A percentile compares a stretch with the other conserved stretches of the same genome.
phyloP scores from a whole-genome alignment of 1,140 invertebrate genomes.

The Trachelipus rathkii region DNA sequence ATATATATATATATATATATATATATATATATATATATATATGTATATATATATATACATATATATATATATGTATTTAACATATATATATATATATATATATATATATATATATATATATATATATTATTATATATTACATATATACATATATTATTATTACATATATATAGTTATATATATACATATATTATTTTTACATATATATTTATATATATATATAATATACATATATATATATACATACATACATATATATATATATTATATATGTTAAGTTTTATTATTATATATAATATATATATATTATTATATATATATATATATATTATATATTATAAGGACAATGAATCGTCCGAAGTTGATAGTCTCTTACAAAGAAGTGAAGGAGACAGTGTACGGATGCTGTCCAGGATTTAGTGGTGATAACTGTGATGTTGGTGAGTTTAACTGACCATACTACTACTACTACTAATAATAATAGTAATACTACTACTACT shows the following conservation, averaged over 20 bases:
- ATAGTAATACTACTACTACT: too few species aligned
- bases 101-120: too few species aligned
- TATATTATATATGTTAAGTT: too few species aligned
- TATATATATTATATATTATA: background rate
- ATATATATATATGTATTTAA: background rate
- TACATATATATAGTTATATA: too few species aligned
- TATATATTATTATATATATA: background rate
- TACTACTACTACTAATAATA: too few species aligned
- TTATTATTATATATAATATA: too few species aligned
- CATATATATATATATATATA: background rate
- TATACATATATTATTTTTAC: background rate
- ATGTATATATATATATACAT: background rate
- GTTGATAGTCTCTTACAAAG: constrained; percentile 37
- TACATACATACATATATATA: background rate
- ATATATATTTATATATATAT: background rate
- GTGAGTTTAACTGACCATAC: constrained; percentile 20
- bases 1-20: too few species aligned
- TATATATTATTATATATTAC: background rate
- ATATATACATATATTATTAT: too few species aligned
- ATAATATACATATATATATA: background rate
- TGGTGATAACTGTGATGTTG: constrained; percentile 37
- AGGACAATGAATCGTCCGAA: constrained; percentile 40
- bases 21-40: too few species aligned
- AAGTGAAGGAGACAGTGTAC: constrained; percentile 40
- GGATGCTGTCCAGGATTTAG: constrained; percentile 42